Evolutionary conservation across 2,113 vertebrate species (phyloP).

Genomic region (Phylloscopus whistleri): DNA sequence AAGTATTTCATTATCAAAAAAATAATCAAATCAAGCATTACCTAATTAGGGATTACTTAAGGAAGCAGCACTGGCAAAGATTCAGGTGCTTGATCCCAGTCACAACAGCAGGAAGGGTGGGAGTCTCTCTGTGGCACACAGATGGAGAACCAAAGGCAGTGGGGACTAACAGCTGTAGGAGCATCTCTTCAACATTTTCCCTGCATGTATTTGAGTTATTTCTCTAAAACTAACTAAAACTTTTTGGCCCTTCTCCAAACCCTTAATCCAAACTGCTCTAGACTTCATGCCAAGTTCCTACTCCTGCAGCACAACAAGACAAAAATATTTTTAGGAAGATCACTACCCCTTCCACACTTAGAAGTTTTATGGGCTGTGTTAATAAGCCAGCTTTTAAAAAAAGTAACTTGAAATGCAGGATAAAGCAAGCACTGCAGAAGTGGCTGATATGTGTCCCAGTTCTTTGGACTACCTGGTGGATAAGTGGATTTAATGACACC

Average conservation of each 20-base stretch:
- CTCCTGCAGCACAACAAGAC: background rate
- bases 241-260: rapidly evolving
- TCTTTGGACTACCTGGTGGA: background rate
- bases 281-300: background rate
- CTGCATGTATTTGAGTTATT: background rate
- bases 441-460: background rate
- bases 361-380: background rate
- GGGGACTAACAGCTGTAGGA: background rate
- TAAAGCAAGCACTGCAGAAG: background rate
- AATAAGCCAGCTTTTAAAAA: background rate
- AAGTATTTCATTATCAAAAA: background rate
- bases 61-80: background rate
- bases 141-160: background rate
- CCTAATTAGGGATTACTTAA: background rate
- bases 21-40: background rate
- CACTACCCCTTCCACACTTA: background rate
- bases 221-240: background rate
- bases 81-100: background rate
- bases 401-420: background rate
- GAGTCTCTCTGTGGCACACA: background rate
- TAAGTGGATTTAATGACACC: background rate
- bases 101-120: background rate
- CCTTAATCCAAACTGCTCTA: background rate
- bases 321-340: background rate
- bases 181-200: background rate